Evolutionary conservation across 1,140 invertebrate species (phyloP), one percentile per base, ranked within the genome.

Genomic region (Eueides isabella): DNA sequence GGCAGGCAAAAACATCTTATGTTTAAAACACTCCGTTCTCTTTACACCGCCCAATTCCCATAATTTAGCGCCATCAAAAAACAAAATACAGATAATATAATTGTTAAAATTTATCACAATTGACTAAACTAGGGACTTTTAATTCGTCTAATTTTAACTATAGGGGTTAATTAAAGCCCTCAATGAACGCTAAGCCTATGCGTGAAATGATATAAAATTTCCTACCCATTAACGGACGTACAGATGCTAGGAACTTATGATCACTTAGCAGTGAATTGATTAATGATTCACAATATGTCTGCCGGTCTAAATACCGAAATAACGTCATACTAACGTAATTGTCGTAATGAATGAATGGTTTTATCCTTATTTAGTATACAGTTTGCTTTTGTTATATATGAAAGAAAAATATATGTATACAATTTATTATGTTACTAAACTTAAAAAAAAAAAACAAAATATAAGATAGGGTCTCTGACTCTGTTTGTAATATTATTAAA

Each of bases 231-330:
- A 69, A 66, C 65, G 48, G 44, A 44, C 69, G 61, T 75, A 55
- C 77, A 66, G 62, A 71, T 75, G 63, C 71, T 75, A 72, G 70
- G 77, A 79, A 75, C 79, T 84, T 72, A 70, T 73, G 81, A 82
- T 68, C 83, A 85, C 77, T 85, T 83, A 87, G 77, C 80, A 73
- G 78, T 77, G 82, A 84, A 81, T 83, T 87, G 76, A 86, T 85
- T 82, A 81, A 86, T 86, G 85, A 86, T 80, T 88, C 86, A 88
- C 78, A 78, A 76, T 77, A 75, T 79, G 79, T 83, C 78, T 82
- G 76, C 77, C 80, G 82, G 77, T 81, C 85, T 86, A 88, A 86
- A 84, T 84, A 82, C 80, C 81, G 73, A 70, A 71, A 83, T 81
- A 79, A 77, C 82, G 85, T 83, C 84, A 87, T 85, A 73, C 79